phyloP scores from a whole-genome alignment of 2,797 vertebrate species.

The Smutsia gigantea region DNA sequence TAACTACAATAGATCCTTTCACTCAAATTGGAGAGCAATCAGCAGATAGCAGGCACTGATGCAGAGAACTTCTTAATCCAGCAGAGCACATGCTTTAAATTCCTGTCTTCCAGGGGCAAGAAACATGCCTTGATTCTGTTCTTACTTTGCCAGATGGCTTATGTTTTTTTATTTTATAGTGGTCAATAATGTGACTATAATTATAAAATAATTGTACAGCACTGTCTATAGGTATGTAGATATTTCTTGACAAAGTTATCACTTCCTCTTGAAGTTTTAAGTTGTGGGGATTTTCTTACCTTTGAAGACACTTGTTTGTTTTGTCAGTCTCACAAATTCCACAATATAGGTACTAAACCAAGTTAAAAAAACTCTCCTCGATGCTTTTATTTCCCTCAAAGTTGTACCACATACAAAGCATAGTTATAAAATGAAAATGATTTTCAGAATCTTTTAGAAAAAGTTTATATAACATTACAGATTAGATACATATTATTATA shows the following conservation, averaged over 20 bases:
- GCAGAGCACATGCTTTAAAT: neutral
- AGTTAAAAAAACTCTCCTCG: neutral
- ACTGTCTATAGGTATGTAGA: neutral
- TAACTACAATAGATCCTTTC: neutral
- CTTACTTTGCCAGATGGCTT: neutral
- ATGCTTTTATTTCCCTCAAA: neutral
- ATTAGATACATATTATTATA: too few relatives aligned
- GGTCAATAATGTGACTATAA: neutral
- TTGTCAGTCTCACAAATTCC: neutral
- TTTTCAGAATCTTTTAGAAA: neutral
- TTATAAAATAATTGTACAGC: neutral
- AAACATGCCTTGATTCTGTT: neutral
- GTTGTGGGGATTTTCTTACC: neutral
- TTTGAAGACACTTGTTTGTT: constrained; percentile 1
- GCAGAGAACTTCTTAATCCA: neutral
- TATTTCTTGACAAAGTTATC: constrained; percentile 32
- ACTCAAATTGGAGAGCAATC: neutral
- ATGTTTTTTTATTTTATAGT: neutral
- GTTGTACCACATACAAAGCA: neutral
- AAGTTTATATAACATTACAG: too few relatives aligned
- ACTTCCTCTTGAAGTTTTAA: constrained; percentile 8
- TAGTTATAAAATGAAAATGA: neutral
- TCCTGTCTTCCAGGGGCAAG: neutral
- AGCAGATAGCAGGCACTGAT: neutral
- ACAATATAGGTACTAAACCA: neutral